Evolutionary conservation across 2,888 invertebrate species (phyloP).

Genomic region (Diaprepes abbreviatus): DNA sequence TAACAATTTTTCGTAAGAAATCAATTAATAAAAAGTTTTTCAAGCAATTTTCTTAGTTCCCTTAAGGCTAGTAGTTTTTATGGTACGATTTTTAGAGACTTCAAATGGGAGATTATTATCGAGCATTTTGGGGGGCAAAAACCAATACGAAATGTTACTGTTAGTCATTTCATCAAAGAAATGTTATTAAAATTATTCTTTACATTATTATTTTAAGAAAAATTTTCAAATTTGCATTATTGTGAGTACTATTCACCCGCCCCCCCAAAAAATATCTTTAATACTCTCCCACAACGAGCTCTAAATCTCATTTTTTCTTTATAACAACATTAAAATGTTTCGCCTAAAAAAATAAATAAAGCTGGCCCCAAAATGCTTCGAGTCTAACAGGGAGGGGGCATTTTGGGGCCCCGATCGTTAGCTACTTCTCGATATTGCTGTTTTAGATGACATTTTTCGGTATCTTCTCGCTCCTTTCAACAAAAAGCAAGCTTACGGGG

Average conservation of each 20-base stretch:
- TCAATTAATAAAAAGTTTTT: background rate
- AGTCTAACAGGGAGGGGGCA: constrained; percentile 13
- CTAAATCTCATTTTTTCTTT: too few species aligned
- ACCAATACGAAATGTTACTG: too few species aligned
- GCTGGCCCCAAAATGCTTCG: constrained; percentile 52
- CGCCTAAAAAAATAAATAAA: constrained; percentile 10
- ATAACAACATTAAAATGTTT: background rate
- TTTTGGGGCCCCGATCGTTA: constrained; percentile 54
- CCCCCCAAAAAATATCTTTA: too few species aligned
- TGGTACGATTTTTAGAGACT: too few species aligned
- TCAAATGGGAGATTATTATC: too few species aligned
- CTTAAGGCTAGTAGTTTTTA: background rate
- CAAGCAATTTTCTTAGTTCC: background rate
- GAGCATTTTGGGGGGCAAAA: too few species aligned
- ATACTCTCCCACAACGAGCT: too few species aligned
- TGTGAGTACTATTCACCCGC: too few species aligned
- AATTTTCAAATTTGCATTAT: too few species aligned
- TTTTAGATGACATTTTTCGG: constrained; percentile 24
- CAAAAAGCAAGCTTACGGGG: background rate
- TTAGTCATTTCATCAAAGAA: too few species aligned
- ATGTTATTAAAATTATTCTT: too few species aligned
- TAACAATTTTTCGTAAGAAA: background rate
- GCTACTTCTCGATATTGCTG: constrained; percentile 54
- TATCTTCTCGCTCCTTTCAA: background rate
- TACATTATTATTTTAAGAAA: too few species aligned